Conservation (phyloP, 64 coral and sea anemone genomes). For the Stichodactyla mertensii region DNA sequence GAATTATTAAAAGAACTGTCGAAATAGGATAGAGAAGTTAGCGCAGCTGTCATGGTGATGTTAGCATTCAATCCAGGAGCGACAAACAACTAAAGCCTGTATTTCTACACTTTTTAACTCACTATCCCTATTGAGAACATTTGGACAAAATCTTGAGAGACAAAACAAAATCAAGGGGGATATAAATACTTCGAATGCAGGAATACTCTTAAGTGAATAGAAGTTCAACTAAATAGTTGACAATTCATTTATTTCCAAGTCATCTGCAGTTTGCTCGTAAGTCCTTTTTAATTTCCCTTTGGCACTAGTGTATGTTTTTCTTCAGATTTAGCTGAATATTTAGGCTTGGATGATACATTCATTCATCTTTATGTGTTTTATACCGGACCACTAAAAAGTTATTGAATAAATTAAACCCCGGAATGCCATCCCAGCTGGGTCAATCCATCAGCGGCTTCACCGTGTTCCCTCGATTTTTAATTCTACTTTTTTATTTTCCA, state of each 20-base stretch:
- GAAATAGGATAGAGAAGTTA: constrained; percentile 10
- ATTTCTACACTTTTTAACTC: neutral
- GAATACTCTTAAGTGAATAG: constrained; percentile 8
- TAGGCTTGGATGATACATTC: neutral
- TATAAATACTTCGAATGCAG: constrained; percentile 11
- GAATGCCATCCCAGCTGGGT: neutral
- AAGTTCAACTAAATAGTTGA: constrained; percentile 17
- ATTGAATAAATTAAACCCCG: neutral
- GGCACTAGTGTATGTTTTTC: constrained; percentile 8
- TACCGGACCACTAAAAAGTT: neutral
- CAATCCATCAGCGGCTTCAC: neutral
- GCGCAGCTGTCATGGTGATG: constrained; percentile 9
- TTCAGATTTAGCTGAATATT: constrained; percentile 6
- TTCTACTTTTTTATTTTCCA: neutral
- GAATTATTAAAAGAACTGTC: constrained; percentile 29
- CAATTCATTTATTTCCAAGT: neutral
- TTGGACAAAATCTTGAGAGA: constrained; percentile 3
- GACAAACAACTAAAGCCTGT: constrained; percentile 4
- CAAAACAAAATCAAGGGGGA: constrained; percentile 1
- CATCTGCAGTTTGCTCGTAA: constrained; percentile 11
- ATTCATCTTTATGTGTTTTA: neutral
- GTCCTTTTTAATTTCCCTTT: constrained; percentile 17
- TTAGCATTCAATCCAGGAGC: constrained; percentile 26
- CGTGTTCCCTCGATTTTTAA: neutral
- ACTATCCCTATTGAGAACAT: neutral